Base-by-base conservation (phyloP, 2,797 vertebrate genomes). In the Poecilia picta region DNA sequence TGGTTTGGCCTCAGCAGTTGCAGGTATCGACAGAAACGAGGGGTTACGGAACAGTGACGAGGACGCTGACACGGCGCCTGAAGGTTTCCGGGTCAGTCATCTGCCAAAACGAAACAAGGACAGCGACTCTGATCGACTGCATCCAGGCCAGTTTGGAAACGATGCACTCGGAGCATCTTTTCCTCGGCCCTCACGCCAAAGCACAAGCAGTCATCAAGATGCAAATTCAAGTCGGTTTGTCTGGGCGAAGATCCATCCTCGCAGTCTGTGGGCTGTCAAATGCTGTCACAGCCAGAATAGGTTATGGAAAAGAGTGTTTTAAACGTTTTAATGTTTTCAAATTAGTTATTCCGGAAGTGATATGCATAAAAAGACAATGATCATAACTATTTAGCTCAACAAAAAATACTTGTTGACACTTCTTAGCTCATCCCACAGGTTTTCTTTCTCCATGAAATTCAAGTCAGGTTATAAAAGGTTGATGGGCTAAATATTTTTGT, bases 11-110 rank as follows among this genome's bases (percentile, higher is more conserved):
- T 81, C 84, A 46, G 89, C 82, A 70, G 71, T 64, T 51, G 82
- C 83, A 81, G 77, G 79, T 94, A 94, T 92, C 89, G 92, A 94
- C 91, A 94, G 88, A 92, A 90, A 92, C 85, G 79, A 92, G 93
- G 25, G 90, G 93, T 91, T 91, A 91, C 89, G 76, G 88, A 93
- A 87, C 75, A 85, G 91, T 89, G 88, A 92, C 83, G 85, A 80
- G 85, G 88, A 88, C 90, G 92, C 91, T 93, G 92, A 93, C 87
- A 66, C 87, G 91, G 91, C 89, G 91, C 74, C 80, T 89, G 68
- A 13, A 87, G 83, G 89, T 93, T 93, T 90, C 85, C 83, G 86
- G 90, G 91, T 92, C 91, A 93, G 81, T 46, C 87, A 66, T 82
- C 84, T 85, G 88, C 85, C 87, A 85, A 88, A 89, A 82, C 70